phyloP scores from a whole-genome alignment of 2,113 vertebrate genomes.

The Noctilio leporinus region DNA sequence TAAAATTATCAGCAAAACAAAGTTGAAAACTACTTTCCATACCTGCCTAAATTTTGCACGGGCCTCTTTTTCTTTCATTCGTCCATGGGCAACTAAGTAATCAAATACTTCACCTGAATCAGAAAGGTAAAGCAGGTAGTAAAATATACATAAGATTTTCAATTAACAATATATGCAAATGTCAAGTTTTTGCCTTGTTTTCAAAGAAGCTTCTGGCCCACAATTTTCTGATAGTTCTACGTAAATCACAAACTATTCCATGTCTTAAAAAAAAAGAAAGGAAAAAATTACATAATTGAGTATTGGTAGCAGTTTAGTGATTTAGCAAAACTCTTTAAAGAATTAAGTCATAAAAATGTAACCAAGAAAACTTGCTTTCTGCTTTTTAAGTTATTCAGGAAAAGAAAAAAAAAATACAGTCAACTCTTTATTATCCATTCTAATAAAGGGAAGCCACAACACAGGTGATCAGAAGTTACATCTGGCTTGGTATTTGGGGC shows the following conservation, averaged over 20 bases:
- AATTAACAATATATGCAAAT: conserved; percentile 45
- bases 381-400: background rate
- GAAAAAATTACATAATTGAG: background rate
- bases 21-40: conserved; percentile 66
- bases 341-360: conserved; percentile 26
- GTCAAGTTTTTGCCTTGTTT: conserved; percentile 37
- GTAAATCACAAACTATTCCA: conserved; percentile 25
- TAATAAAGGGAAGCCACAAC: conserved; percentile 1
- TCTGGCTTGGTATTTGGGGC: background rate
- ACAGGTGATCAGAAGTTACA: background rate
- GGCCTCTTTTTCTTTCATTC: conserved; percentile 93
- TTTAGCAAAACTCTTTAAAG: conserved; percentile 33
- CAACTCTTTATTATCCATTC: conserved; percentile 51
- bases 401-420: conserved; percentile 32
- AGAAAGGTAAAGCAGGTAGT: conserved; percentile 61
- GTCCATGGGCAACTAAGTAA: conserved; percentile 92
- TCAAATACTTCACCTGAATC: conserved; percentile 90
- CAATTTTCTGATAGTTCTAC: background rate
- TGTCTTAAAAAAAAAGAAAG: background rate
- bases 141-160: conserved; percentile 38
- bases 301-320: conserved; percentile 11
- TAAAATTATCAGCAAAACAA: conserved; percentile 43
- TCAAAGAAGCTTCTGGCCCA: conserved; percentile 20
- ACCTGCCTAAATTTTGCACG: conserved; percentile 94
- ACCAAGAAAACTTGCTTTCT: conserved; percentile 26